A percentile compares a stretch with the other conserved stretches of the same genome.
phyloP scores from a whole-genome alignment of 2,113 vertebrate species.

The Zosterops borbonicus region DNA sequence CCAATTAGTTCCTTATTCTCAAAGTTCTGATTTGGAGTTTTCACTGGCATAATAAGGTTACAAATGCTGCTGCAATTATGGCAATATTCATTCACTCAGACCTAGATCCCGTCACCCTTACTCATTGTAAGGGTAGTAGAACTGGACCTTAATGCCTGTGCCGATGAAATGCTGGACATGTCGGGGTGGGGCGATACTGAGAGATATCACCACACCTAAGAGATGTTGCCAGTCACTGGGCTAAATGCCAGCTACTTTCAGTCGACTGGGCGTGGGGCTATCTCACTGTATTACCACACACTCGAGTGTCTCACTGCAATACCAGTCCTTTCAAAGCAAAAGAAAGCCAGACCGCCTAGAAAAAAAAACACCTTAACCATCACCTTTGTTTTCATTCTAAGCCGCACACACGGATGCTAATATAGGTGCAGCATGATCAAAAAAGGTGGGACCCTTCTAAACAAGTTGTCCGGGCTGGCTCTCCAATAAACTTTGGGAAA shows the following conservation, averaged over 20 bases:
- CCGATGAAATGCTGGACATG: slow-evolving; percentile 27
- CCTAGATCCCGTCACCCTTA: slow-evolving; percentile 13
- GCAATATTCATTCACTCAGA: slow-evolving; percentile 9
- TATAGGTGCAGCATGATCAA: not conserved
- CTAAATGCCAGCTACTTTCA: slow-evolving; percentile 55
- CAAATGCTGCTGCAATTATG: not conserved
- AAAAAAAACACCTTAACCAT: not conserved
- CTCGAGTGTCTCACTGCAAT: slow-evolving; percentile 8
- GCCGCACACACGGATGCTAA: not conserved
- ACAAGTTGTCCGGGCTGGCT: not conserved
- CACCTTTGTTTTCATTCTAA: not conserved
- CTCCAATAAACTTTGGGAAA: not conserved
- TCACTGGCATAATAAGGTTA: slow-evolving; percentile 33
- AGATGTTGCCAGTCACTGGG: slow-evolving; percentile 46
- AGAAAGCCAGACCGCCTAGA: not conserved
- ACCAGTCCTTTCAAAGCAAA: slow-evolving; percentile 35
- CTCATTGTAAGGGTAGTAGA: slow-evolving; percentile 42
- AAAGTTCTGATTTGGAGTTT: slow-evolving; percentile 38
- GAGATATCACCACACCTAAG: slow-evolving; percentile 67
- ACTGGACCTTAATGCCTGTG: slow-evolving; percentile 46
- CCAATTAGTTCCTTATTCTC: slow-evolving; percentile 52
- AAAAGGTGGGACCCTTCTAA: not conserved
- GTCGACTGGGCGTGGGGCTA: slow-evolving; percentile 62
- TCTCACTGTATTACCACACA: slow-evolving; percentile 56
- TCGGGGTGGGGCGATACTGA: slow-evolving; percentile 67